A percentile compares a stretch with the other conserved stretches of the same genome.
Conservation (phyloP, 2,113 vertebrate species). For the Ictalurus furcatus region DNA sequence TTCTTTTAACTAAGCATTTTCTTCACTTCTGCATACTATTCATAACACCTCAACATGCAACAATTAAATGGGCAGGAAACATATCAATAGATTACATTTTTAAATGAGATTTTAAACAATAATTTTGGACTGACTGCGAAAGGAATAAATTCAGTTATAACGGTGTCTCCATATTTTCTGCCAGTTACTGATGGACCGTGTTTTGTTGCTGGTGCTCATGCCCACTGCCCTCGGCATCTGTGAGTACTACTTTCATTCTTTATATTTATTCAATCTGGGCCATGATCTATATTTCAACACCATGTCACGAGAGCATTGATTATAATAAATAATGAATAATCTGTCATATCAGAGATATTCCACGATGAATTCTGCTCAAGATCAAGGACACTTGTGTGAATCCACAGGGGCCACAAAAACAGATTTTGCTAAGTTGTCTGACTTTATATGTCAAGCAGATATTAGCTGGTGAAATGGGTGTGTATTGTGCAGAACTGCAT, state of each 20-base stretch:
- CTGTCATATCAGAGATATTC: background rate
- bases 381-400: background rate
- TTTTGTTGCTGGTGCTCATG: slow-evolving; percentile 36
- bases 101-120: background rate
- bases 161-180: background rate
- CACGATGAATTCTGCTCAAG: background rate
- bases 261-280: background rate
- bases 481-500: background rate
- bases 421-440: background rate
- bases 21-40: background rate
- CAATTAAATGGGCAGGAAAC: background rate
- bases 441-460: too few relatives aligned
- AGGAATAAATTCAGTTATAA: background rate
- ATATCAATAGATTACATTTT: background rate
- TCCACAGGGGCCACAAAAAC: background rate
- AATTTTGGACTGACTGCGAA: background rate
- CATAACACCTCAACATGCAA: background rate
- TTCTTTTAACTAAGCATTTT: background rate
- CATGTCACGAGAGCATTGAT: background rate
- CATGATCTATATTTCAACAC: background rate
- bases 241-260: slow-evolving; percentile 24
- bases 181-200: slow-evolving; percentile 38
- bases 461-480: background rate
- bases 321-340: background rate
- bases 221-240: background rate